Percentiles rank a stretch among this genome's conserved stretches.
phyloP scores from a whole-genome alignment of 2,888 invertebrate species.

The Thecophora atra region DNA sequence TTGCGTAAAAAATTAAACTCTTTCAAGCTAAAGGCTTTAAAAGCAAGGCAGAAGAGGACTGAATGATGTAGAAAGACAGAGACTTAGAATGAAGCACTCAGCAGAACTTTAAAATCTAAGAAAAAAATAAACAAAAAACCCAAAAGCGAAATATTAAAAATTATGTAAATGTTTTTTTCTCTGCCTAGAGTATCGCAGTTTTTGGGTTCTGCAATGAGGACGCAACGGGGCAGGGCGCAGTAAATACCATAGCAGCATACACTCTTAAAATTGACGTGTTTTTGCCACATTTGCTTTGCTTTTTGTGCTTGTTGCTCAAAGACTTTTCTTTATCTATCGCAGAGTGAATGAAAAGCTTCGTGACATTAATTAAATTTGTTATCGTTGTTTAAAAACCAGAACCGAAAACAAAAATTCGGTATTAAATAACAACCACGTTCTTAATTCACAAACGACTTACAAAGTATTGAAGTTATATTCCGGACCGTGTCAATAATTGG shows the following conservation, averaged over 20 bases:
- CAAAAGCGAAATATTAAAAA: neutral
- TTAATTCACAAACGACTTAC: neutral
- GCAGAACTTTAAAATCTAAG: neutral
- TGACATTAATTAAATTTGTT: neutral
- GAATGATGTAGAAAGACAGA: neutral
- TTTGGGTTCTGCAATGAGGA: too few species aligned
- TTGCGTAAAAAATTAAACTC: constrained; percentile 22
- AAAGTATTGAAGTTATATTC: neutral
- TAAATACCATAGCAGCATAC: too few species aligned
- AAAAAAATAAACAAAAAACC: neutral
- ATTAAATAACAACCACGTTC: constrained; percentile 1
- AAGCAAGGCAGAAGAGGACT: neutral
- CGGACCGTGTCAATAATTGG: neutral
- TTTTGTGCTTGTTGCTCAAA: constrained; percentile 7
- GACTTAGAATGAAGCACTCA: neutral
- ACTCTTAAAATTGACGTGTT: neutral
- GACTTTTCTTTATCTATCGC: neutral
- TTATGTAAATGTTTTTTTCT: too few species aligned
- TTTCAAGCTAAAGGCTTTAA: constrained; percentile 6
- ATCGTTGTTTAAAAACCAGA: neutral
- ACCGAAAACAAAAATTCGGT: neutral
- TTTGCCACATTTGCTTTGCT: neutral
- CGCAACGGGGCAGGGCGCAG: too few species aligned
- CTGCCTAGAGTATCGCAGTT: too few species aligned
- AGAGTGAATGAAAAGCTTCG: neutral